Evolutionary conservation across 2,888 invertebrate genomes (phyloP), one percentile per base, ranked within the genome.

Genomic region (Lochmaea capreae): DNA sequence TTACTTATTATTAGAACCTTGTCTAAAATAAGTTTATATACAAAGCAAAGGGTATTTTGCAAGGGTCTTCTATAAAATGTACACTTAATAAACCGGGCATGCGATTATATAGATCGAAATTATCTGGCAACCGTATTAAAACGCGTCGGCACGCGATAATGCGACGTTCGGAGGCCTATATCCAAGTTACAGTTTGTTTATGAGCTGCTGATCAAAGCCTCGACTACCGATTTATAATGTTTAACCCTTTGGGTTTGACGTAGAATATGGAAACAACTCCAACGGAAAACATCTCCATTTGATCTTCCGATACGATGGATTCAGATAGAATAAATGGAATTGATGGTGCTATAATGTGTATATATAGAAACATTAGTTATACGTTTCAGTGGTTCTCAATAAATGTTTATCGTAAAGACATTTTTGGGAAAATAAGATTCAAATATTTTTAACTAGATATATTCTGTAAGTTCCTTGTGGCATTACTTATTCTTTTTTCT

Each of bases 191-290:
- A 62, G 57, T 72, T 72, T 72, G 72, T 68, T 72, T 63, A 72
- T 74, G 74, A 57, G 54, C 67, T 54, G 46, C 62, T 67, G 74
- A 74, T 74, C 74, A 74, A 74, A 74, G 74, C 59, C 52, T 46
- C 68, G 68, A 73, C 68, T 68, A 68, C 69, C 61, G 73, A 69
- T 69, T 73, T 70, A 70, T 73, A 65, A 69, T 73, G 73, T 70
- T 73, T 65, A 72, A 72, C 72, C 72, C 72, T 67, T 72, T 43
- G 67, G 65, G 72, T 63, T 49, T 46, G 49, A 11, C 16, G 26
- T 42, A 33, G 26, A 42, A 54, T n/a, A 16, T 49, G 18, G 66
- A 16, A 39, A 18, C 39, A n/a, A 49, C 33, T 22, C 22, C 54
- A 39, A 52, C 66, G 52, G 49, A 66, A 49, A 43, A 39, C 18